These are phyloP conservation scores for Astropecten irregularis DNA, from an alignment of 53 echinoderm and acorn worm genomes.

Conservation along the genomic window DNA sequence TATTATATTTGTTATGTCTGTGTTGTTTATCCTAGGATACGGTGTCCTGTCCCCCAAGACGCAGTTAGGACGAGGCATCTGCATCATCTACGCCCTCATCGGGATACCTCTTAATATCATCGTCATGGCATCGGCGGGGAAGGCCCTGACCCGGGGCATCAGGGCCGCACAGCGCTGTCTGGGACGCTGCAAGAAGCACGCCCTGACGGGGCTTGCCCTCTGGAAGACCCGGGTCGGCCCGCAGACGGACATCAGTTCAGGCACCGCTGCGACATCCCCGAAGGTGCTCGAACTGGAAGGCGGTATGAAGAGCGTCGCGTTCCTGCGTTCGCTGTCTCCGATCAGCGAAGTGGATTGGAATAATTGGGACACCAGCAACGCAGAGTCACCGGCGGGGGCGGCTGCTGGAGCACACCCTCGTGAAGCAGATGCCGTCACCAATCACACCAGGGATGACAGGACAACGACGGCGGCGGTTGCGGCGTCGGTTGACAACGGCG, in stretches of 20 bases:
- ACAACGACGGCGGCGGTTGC: not conserved
- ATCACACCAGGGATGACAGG: no score
- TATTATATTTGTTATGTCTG: no score
- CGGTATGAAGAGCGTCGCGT: not conserved
- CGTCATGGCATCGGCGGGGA: constrained; percentile 60
- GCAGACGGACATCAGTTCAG: not conserved
- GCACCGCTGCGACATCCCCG: no score
- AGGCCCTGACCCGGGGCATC: constrained; percentile 2
- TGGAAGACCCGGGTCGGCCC: constrained; percentile 6
- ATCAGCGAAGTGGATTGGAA: not conserved
- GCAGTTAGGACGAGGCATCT: constrained; percentile 46
- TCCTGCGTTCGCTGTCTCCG: not conserved
- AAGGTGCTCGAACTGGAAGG: not conserved
- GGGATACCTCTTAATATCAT: constrained; percentile 58
- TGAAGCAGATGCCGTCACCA: no score
- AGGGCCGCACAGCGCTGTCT: not conserved
- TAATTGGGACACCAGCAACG: not conserved
- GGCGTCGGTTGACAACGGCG: not conserved
- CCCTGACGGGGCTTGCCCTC: no score
- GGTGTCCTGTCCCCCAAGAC: constrained; percentile 46
- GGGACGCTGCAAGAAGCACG: not conserved
- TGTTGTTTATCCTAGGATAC: constrained; percentile 47
- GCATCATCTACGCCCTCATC: constrained; percentile 46
- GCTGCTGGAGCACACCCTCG: no score
- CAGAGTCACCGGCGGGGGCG: no score